phyloP scores from a whole-genome alignment of 2,888 invertebrate species.

The Deroplatys truncata region DNA sequence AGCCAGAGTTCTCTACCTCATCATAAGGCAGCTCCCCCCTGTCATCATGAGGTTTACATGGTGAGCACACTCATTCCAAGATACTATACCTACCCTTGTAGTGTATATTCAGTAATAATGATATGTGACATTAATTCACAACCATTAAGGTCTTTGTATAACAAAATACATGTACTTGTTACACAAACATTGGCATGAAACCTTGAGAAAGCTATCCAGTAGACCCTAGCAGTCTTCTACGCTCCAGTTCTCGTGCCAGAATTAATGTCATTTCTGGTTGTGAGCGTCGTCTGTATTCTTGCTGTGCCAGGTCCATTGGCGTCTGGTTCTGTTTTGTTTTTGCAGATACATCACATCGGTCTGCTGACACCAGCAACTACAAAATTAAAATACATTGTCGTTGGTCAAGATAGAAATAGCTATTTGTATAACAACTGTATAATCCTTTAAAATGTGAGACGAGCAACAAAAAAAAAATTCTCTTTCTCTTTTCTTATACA shows the following conservation, averaged over 20 bases:
- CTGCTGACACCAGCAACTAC: slow-evolving; percentile 34
- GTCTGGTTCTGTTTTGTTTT: slow-evolving; percentile 28
- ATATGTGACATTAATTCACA: background rate
- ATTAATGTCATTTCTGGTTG: slow-evolving; percentile 34
- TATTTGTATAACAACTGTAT: no score
- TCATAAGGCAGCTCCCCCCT: no score
- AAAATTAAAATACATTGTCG: background rate
- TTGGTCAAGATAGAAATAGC: no score
- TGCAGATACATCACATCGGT: slow-evolving; percentile 31
- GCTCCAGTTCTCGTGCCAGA: slow-evolving; percentile 40
- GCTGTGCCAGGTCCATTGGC: slow-evolving; percentile 35
- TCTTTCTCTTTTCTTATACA: no score
- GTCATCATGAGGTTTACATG: no score
- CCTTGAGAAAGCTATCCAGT: background rate
- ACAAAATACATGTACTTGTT: background rate
- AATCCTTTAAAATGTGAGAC: no score
- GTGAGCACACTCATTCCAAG: no score
- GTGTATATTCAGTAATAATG: background rate
- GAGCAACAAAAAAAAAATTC: no score
- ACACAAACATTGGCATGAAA: no score
- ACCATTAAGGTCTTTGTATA: background rate
- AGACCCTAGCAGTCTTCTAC: slow-evolving; percentile 54
- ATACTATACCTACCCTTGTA: no score
- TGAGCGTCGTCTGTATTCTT: slow-evolving; percentile 34
- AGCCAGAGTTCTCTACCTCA: no score